Conservation (phyloP, 1,140 invertebrate species). For the Drosophila bifasciata region DNA sequence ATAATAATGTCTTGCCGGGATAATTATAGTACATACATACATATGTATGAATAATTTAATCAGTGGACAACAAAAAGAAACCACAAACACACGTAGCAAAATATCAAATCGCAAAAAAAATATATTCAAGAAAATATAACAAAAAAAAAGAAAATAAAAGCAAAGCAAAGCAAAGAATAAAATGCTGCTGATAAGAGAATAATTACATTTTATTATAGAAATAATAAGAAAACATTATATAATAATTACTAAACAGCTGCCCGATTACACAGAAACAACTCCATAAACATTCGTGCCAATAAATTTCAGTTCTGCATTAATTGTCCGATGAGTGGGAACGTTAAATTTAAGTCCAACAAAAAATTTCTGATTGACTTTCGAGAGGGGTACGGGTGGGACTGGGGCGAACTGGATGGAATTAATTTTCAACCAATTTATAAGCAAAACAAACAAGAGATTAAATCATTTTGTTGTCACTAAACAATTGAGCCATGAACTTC, state of each 20-base stretch:
- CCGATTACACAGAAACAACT: not conserved
- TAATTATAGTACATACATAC: not conserved
- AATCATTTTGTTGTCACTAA: constrained; percentile 41
- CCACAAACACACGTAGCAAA: constrained; percentile 47
- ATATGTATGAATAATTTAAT: constrained; percentile 7
- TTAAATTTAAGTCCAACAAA: constrained; percentile 7
- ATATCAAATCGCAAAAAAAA: constrained; percentile 23
- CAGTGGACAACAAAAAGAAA: constrained; percentile 17
- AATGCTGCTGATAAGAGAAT: constrained; percentile 35
- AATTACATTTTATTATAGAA: constrained; percentile 8
- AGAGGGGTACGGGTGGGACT: constrained; percentile 2
- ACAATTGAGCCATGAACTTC: constrained; percentile 77
- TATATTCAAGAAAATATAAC: no score
- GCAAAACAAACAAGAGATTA: constrained; percentile 62
- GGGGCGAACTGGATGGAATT: constrained; percentile 47
- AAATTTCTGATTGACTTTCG: constrained; percentile 2
- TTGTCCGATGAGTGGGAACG: constrained; percentile 8
- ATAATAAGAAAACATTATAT: constrained; percentile 19
- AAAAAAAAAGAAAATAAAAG: constrained; percentile 9
- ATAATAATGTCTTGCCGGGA: not conserved
- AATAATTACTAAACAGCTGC: constrained; percentile 40
- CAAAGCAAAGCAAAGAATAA: constrained; percentile 6
- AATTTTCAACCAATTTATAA: constrained; percentile 46
- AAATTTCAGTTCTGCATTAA: constrained; percentile 32
- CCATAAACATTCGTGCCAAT: not conserved